A percentile compares a stretch with the other conserved stretches of the same genome.
phyloP scores from a whole-genome alignment of 1,140 invertebrate species.

The Coptotermes formosanus region DNA sequence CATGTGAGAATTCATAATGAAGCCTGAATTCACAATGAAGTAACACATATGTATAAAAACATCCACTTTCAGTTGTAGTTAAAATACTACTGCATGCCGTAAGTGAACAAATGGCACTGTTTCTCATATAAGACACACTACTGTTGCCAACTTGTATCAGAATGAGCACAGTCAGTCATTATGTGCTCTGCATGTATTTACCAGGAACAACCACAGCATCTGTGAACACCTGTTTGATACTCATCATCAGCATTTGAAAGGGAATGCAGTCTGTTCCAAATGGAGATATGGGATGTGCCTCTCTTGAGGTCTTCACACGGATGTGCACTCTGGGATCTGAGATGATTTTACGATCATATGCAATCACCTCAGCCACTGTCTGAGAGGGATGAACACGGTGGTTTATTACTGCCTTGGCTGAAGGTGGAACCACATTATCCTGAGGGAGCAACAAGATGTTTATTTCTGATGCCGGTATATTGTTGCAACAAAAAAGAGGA shows the following conservation, averaged over 20 bases:
- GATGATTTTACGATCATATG: conserved; percentile 51
- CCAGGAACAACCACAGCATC: conserved; percentile 52
- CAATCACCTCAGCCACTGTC: conserved; percentile 52
- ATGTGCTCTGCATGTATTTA: conserved; percentile 34
- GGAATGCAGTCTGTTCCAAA: conserved; percentile 49
- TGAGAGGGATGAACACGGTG: conserved; percentile 57
- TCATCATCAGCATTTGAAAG: conserved; percentile 51
- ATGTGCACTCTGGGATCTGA: conserved; percentile 51
- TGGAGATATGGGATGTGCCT: conserved; percentile 52
- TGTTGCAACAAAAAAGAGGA: too few species aligned
- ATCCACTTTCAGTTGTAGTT: too few species aligned
- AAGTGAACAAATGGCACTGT: background rate
- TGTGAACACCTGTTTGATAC: conserved; percentile 51
- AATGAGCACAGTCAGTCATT: too few species aligned
- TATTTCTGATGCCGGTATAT: too few species aligned
- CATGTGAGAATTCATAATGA: too few species aligned
- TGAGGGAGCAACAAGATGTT: conserved; percentile 35
- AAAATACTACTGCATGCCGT: too few species aligned
- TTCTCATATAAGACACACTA: background rate
- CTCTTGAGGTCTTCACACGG: conserved; percentile 41
- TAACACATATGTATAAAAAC: too few species aligned
- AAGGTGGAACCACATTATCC: conserved; percentile 56
- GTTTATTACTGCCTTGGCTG: conserved; percentile 54
- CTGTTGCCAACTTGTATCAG: background rate
- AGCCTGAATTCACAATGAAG: too few species aligned